Conservation (phyloP, 2,797 vertebrate species). For the Lutjanus argentimaculatus region DNA sequence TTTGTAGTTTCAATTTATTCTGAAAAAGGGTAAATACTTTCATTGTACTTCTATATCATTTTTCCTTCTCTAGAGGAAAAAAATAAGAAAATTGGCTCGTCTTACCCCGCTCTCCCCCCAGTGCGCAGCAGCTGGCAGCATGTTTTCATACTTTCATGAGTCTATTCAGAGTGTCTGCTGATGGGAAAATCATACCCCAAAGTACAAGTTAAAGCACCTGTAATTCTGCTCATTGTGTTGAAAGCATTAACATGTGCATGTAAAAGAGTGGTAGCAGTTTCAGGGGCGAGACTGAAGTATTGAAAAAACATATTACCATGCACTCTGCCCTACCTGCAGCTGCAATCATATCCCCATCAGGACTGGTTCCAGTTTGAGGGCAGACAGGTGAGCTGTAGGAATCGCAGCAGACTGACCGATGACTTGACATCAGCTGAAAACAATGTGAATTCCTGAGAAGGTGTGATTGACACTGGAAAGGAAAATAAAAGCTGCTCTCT, state of each 20-base stretch:
- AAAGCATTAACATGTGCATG: neutral
- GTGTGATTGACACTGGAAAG: constrained; percentile 28
- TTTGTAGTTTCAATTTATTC: too few species aligned
- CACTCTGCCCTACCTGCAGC: neutral
- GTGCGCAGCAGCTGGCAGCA: constrained; percentile 11
- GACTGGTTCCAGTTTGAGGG: neutral
- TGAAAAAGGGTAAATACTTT: too few species aligned
- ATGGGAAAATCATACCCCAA: neutral
- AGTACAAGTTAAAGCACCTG: constrained; percentile 13
- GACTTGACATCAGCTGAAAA: constrained; percentile 12
- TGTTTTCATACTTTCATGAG: constrained; percentile 9
- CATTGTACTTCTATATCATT: too few species aligned
- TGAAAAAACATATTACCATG: neutral
- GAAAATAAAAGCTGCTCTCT: constrained; percentile 15
- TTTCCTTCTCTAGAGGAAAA: too few species aligned
- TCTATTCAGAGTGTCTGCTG: neutral
- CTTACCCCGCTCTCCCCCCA: too few species aligned
- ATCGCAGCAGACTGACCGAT: constrained; percentile 11
- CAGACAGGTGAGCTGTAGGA: neutral
- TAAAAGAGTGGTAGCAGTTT: constrained; percentile 25
- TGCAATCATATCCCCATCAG: constrained; percentile 2
- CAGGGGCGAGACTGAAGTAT: neutral
- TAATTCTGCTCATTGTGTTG: neutral
- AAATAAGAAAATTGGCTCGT: too few species aligned
- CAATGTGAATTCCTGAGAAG: constrained; percentile 21